Evolutionary conservation across 2,888 invertebrate genomes (phyloP).

Genomic region (Branchipolynoe longqiensis): DNA sequence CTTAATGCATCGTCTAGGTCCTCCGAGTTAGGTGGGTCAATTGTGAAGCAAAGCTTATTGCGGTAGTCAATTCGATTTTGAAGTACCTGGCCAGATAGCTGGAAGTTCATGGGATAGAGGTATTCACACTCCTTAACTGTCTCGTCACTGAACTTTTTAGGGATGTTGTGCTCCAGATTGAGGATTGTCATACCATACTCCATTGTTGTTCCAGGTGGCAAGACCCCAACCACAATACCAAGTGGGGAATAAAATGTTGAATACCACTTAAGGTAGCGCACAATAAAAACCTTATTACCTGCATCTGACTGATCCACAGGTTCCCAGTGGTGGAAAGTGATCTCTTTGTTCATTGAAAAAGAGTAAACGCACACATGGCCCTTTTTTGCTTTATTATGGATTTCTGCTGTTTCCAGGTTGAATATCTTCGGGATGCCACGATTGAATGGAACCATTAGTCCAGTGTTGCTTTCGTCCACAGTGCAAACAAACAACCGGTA

Average conservation of each 20-base stretch:
- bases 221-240: conserved; percentile 76
- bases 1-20: conserved; percentile 98
- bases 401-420: conserved; percentile 69
- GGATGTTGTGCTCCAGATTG: conserved; percentile 73
- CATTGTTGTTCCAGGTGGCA: conserved; percentile 69
- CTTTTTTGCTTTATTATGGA: conserved; percentile 67
- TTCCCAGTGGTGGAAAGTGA: conserved; percentile 74
- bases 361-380: conserved; percentile 73
- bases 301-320: conserved; percentile 68
- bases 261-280: conserved; percentile 77
- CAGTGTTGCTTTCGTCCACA: conserved; percentile 72
- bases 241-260: conserved; percentile 71
- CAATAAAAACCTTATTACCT: conserved; percentile 74
- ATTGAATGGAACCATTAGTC: conserved; percentile 76
- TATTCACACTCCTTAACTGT: conserved; percentile 68
- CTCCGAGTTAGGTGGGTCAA: conserved; percentile 94
- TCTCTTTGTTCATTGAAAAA: conserved; percentile 68
- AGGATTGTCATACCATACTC: conserved; percentile 71
- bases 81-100: conserved; percentile 75
- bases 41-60: conserved; percentile 90
- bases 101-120: conserved; percentile 68
- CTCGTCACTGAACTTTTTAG: conserved; percentile 67
- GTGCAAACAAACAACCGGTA: conserved; percentile 75
- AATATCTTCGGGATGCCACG: conserved; percentile 72
- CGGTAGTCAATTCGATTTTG: conserved; percentile 81